These are phyloP conservation scores for Andrena minutula DNA, from an alignment of 2,888 invertebrate genomes.

Conservation along the genomic window DNA sequence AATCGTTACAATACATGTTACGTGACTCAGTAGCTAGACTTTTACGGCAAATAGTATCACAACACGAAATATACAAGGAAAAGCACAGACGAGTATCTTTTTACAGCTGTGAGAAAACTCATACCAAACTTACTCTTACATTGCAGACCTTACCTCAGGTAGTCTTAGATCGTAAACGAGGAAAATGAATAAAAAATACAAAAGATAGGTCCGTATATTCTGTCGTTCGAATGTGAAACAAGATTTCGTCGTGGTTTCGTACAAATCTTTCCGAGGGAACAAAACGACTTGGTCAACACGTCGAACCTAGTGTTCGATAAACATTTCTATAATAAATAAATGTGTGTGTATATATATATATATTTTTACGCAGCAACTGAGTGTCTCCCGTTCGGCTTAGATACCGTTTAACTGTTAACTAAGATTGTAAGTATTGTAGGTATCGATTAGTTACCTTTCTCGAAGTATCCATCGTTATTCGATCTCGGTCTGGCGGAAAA, in stretches of 20 bases:
- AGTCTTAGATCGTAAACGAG: constrained; percentile 33
- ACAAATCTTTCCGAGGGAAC: constrained; percentile 36
- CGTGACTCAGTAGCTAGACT: constrained; percentile 73
- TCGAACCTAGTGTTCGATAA: constrained; percentile 63
- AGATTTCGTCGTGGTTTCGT: constrained; percentile 3
- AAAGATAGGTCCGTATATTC: not conserved
- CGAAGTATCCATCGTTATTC: constrained; percentile 44
- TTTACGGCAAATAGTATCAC: constrained; percentile 81
- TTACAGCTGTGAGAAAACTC: constrained; percentile 61
- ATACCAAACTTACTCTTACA: constrained; percentile 46
- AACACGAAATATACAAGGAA: constrained; percentile 81
- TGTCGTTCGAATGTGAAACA: not conserved
- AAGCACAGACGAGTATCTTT: constrained; percentile 67
- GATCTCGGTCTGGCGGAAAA: constrained; percentile 29
- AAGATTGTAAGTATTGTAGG: constrained; percentile 41
- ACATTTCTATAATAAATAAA: constrained; percentile 72
- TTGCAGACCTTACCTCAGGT: constrained; percentile 43
- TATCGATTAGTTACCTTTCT: constrained; percentile 45
- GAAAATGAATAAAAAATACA: not conserved
- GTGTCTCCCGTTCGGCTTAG: constrained; percentile 58
- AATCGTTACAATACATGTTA: constrained; percentile 76
- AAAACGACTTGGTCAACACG: constrained; percentile 62
- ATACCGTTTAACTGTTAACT: constrained; percentile 65
- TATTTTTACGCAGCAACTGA: constrained; percentile 54
- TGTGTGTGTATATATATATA: constrained; percentile 61